Conservation (phyloP, 2,888 invertebrate species). For the Malthinus seriepunctatus region DNA sequence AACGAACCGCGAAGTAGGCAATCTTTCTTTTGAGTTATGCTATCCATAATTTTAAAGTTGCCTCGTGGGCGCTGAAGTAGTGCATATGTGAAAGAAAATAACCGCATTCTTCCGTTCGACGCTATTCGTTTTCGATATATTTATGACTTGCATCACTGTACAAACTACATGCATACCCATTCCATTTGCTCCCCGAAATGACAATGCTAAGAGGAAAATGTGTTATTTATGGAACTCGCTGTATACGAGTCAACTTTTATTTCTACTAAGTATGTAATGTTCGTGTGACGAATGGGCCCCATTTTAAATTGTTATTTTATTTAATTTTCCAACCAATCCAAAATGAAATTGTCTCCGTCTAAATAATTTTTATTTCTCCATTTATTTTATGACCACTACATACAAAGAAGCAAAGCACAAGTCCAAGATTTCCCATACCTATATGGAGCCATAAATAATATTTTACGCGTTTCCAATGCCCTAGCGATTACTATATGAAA, state of each 20-base stretch:
- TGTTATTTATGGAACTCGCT: conserved; percentile 45
- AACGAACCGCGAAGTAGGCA: conserved; percentile 48
- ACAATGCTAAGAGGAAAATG: conserved; percentile 39
- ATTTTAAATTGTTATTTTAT: no score
- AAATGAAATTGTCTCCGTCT: no score
- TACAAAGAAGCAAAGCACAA: no score
- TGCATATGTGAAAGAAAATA: conserved; percentile 46
- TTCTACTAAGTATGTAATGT: conserved; percentile 40
- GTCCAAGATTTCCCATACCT: neutral
- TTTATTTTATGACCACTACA: no score
- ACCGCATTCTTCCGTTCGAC: conserved; percentile 44
- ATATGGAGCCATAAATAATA: conserved; percentile 42
- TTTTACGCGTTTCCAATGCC: conserved; percentile 48
- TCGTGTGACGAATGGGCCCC: conserved; percentile 32
- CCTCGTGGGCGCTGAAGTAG: conserved; percentile 29
- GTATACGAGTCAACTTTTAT: conserved; percentile 43
- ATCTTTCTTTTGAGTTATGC: conserved; percentile 41
- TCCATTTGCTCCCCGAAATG: conserved; percentile 43
- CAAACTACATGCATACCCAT: conserved; percentile 41
- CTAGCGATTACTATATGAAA: conserved; percentile 14
- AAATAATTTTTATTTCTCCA: no score
- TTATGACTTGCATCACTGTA: conserved; percentile 43
- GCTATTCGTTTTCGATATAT: conserved; percentile 43
- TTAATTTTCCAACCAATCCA: no score
- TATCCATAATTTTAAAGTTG: conserved; percentile 38